phyloP scores from a whole-genome alignment of 2,797 vertebrate genomes.

The Labroides dimidiatus region DNA sequence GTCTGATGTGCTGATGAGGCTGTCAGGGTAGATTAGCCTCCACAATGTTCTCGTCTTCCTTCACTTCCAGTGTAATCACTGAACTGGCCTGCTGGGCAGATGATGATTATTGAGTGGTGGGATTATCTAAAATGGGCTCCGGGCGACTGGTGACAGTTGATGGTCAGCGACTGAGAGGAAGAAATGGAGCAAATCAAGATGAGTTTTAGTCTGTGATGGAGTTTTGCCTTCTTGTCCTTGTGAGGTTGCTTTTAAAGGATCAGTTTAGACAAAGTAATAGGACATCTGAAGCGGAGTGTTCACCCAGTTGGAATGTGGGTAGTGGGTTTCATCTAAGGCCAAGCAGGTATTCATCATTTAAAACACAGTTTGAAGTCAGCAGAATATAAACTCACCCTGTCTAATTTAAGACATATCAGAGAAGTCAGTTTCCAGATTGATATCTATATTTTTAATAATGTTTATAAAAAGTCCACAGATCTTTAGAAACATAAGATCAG shows the following conservation, averaged over 20 bases:
- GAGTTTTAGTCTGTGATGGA: constrained; percentile 16
- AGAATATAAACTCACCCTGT: too few species aligned
- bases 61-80: constrained; percentile 61
- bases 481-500: too few species aligned
- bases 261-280: constrained; percentile 24
- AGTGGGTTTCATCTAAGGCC: neutral
- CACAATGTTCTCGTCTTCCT: constrained; percentile 51
- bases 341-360: too few species aligned
- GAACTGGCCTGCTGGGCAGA: constrained; percentile 50
- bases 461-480: too few species aligned
- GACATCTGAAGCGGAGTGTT: constrained; percentile 13
- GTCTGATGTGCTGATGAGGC: constrained; percentile 53
- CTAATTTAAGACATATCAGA: too few species aligned
- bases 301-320: neutral
- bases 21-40: constrained; percentile 55
- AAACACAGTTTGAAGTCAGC: too few species aligned
- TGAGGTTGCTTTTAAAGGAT: constrained; percentile 35
- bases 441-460: too few species aligned
- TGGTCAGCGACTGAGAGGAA: constrained; percentile 26
- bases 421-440: too few species aligned
- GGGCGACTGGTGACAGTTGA: constrained; percentile 39
- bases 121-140: constrained; percentile 67
- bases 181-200: constrained; percentile 34
- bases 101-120: constrained; percentile 63
- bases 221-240: constrained; percentile 26